phyloP scores from a whole-genome alignment of 2,113 vertebrate species.

The Saimiri boliviensis region DNA sequence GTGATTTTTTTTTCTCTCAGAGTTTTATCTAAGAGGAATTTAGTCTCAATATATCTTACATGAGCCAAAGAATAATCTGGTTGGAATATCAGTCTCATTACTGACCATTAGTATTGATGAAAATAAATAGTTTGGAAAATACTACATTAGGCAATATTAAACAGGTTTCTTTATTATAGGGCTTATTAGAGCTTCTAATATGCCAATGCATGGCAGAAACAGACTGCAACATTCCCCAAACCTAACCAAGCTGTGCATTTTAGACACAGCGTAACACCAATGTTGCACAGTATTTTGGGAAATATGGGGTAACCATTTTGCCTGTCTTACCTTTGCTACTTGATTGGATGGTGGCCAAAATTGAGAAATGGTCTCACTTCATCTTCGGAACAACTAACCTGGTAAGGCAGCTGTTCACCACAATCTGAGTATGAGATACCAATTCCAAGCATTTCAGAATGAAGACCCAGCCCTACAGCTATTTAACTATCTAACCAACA shows the following conservation, averaged over 20 bases:
- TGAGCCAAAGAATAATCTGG: not conserved
- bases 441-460: not conserved
- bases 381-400: not conserved
- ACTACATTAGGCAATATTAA: not conserved
- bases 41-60: not conserved
- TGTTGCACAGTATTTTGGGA: not conserved
- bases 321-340: not conserved
- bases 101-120: not conserved
- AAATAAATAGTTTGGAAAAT: not conserved
- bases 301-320: not conserved
- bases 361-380: not conserved
- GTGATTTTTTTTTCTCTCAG: not conserved
- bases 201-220: not conserved
- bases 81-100: not conserved
- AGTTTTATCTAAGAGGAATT: not conserved
- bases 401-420: not conserved
- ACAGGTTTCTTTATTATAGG: not conserved
- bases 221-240: not conserved
- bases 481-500: slow-evolving; percentile 15
- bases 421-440: not conserved
- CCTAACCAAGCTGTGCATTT: not conserved
- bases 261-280: not conserved
- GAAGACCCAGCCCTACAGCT: not conserved
- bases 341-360: not conserved
- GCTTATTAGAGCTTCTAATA: not conserved